Evolutionary conservation across 2,113 vertebrate genomes (phyloP).

Genomic region (Callionymus lyra): DNA sequence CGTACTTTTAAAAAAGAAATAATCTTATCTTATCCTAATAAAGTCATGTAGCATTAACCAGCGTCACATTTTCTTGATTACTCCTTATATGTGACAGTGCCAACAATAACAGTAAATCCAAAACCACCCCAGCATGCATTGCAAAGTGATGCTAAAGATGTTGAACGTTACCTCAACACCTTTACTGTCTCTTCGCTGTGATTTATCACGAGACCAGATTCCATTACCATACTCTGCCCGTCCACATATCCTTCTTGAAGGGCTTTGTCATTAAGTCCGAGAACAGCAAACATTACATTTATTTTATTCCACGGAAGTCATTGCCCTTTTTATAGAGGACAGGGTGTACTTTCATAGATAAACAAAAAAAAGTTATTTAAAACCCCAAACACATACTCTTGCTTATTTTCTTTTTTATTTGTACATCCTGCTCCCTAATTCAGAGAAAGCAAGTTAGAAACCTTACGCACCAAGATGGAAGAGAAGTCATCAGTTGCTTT

Average conservation of each 20-base stretch:
- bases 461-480: constrained; percentile 68
- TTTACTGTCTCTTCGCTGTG: background rate
- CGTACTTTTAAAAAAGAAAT: too few relatives aligned
- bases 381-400: constrained; percentile 10
- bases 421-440: constrained; percentile 4
- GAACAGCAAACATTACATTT: constrained; percentile 1
- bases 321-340: constrained; percentile 6
- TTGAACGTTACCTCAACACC: too few relatives aligned
- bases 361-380: constrained; percentile 11
- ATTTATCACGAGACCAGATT: constrained; percentile 20
- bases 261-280: constrained; percentile 8
- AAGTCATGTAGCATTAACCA: too few relatives aligned
- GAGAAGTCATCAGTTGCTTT: constrained; percentile 69
- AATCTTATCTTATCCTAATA: too few relatives aligned
- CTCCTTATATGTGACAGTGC: too few relatives aligned
- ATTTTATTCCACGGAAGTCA: constrained; percentile 12
- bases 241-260: background rate
- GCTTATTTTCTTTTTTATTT: background rate
- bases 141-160: too few relatives aligned
- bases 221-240: constrained; percentile 6
- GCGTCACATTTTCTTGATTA: too few relatives aligned
- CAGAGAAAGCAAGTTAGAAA: constrained; percentile 20
- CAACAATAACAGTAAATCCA: too few relatives aligned
- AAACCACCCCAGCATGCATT: too few relatives aligned
- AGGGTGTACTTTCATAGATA: constrained; percentile 2